These are phyloP conservation scores for Ochropacha duplaris DNA, from an alignment of 2,888 invertebrate genomes.

Conservation along the genomic window DNA sequence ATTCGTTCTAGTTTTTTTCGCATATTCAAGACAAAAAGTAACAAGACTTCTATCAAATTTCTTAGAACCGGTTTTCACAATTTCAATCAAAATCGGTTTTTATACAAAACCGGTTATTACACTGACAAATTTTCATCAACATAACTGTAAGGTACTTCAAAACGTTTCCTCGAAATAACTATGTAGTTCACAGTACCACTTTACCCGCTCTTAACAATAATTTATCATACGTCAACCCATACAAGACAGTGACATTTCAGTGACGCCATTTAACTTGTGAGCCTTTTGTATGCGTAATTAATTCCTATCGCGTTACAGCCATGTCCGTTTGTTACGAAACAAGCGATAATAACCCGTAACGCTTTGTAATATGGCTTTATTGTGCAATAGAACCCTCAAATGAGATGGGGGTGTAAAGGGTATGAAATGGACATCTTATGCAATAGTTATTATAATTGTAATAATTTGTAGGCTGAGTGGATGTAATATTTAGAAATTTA, in stretches of 20 bases:
- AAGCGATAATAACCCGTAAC: conserved; percentile 31
- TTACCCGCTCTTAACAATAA: conserved; percentile 5
- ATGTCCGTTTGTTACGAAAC: conserved; percentile 34
- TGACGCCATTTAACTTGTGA: conserved; percentile 37
- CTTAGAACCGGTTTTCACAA: too few species aligned
- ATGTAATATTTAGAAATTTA: neutral
- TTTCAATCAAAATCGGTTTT: too few species aligned
- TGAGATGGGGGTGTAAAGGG: neutral
- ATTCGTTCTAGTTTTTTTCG: too few species aligned
- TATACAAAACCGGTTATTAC: too few species aligned
- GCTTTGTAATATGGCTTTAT: conserved; percentile 24
- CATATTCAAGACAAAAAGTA: too few species aligned
- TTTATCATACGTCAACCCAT: conserved; percentile 26
- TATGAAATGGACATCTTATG: neutral
- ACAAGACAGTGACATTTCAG: conserved; percentile 38
- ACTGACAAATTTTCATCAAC: neutral
- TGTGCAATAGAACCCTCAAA: conserved; percentile 5
- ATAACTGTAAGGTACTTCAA: neutral
- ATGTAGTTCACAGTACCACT: neutral
- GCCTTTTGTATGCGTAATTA: conserved; percentile 65
- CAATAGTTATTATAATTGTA: neutral
- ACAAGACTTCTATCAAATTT: too few species aligned
- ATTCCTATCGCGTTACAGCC: conserved; percentile 50
- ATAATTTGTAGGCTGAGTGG: neutral
- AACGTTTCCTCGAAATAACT: neutral